Evolutionary conservation across 2,888 invertebrate species (phyloP).

Genomic region (Acanthosepion esculentum): DNA sequence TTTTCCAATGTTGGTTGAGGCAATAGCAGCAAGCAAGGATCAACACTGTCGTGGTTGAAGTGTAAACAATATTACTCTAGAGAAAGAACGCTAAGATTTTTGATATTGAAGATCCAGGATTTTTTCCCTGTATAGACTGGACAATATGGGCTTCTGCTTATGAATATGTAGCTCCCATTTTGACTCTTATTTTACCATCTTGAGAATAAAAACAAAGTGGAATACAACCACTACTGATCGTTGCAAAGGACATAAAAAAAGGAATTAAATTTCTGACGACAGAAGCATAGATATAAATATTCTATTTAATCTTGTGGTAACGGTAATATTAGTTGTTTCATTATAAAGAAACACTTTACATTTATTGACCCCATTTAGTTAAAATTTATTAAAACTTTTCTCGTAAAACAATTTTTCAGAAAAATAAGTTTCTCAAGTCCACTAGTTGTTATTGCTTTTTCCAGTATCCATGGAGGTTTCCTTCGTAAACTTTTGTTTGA

Average conservation of each 20-base stretch:
- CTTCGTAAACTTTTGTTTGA: too few relatives aligned
- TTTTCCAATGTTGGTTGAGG: not conserved
- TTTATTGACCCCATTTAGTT: too few relatives aligned
- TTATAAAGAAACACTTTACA: too few relatives aligned
- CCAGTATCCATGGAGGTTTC: too few relatives aligned
- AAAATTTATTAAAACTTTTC: too few relatives aligned
- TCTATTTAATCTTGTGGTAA: too few relatives aligned
- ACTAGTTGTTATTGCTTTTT: too few relatives aligned
- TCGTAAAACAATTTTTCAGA: too few relatives aligned
- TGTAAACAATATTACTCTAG: not conserved
- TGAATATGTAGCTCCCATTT: not conserved
- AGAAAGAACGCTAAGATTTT: not conserved
- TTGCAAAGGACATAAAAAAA: not conserved
- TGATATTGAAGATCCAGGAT: not conserved
- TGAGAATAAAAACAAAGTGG: not conserved
- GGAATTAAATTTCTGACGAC: too few relatives aligned
- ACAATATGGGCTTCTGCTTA: not conserved
- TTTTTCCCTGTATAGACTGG: not conserved
- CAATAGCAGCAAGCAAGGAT: not conserved
- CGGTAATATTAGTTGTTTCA: too few relatives aligned
- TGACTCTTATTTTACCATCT: not conserved
- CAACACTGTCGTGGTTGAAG: not conserved
- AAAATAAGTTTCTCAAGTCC: too few relatives aligned
- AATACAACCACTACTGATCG: not conserved
- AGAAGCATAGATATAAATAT: too few relatives aligned